Conservation (phyloP, 2,888 invertebrate species). For the Pimpla rufipes region DNA sequence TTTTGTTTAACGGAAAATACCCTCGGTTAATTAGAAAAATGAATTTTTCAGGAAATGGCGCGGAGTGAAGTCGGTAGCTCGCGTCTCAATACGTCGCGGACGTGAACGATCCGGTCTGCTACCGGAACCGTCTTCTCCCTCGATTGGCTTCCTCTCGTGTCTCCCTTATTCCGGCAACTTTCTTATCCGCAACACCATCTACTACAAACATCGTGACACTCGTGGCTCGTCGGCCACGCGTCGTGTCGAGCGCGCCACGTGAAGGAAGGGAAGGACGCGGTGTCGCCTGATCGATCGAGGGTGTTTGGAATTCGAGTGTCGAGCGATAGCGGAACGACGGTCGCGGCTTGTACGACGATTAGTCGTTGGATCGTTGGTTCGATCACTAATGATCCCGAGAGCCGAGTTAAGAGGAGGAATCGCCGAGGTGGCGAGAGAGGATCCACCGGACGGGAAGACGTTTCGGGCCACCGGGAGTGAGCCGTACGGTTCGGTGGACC, state of each 20-base stretch:
- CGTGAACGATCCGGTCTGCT: constrained; percentile 19
- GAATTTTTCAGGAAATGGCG: neutral
- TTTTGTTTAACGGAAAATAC: too few relatives aligned
- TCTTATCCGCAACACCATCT: constrained; percentile 59
- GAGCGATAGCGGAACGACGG: constrained; percentile 36
- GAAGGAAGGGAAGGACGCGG: neutral
- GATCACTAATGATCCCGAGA: constrained; percentile 52
- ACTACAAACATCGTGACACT: constrained; percentile 23
- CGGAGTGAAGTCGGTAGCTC: neutral
- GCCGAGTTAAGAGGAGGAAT: constrained; percentile 28
- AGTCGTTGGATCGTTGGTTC: constrained; percentile 53
- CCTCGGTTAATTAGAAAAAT: neutral
- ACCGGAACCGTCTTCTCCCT: constrained; percentile 33
- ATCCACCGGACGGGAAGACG: constrained; percentile 20
- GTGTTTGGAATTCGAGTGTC: constrained; percentile 50
- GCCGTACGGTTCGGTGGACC: constrained; percentile 29
- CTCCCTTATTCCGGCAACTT: constrained; percentile 12
- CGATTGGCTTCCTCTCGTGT: neutral
- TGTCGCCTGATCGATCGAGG: constrained; percentile 55
- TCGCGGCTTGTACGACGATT: constrained; percentile 59
- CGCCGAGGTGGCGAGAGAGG: constrained; percentile 39
- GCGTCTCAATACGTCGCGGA: neutral
- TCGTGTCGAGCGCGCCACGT: neutral
- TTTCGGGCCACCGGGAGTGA: constrained; percentile 54
- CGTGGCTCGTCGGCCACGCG: neutral